phyloP scores from a whole-genome alignment of 2,113 vertebrate species.

The Macrotis lagotis region DNA sequence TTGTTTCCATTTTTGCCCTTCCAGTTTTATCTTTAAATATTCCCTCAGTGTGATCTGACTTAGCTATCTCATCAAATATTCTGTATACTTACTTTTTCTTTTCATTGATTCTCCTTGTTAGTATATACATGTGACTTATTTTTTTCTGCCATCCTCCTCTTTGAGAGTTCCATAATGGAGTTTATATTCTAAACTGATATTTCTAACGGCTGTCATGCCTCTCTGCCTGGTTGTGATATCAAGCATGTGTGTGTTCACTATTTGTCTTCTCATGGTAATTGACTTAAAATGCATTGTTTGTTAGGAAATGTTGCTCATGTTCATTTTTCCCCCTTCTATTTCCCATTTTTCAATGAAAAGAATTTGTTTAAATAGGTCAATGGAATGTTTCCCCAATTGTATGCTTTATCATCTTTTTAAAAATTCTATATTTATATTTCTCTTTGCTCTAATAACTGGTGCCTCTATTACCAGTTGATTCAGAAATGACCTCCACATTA shows the following conservation, averaged over 20 bases:
- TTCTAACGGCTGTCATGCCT: too few species aligned
- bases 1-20: neutral
- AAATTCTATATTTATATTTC: neutral
- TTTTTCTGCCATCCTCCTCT: neutral
- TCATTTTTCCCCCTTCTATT: neutral
- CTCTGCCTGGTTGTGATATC: too few species aligned
- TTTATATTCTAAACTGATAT: neutral
- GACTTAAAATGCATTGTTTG: neutral
- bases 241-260: neutral
- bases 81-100: neutral
- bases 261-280: neutral
- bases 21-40: neutral
- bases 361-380: too few species aligned
- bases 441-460: too few species aligned
- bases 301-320: neutral
- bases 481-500: too few species aligned
- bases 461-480: too few species aligned
- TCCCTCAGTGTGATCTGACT: neutral
- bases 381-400: neutral
- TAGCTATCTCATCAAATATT: neutral
- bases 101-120: neutral
- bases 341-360: neutral
- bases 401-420: neutral
- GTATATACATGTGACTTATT: neutral
- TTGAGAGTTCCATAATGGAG: neutral